Evolutionary conservation across 2,797 vertebrate genomes (phyloP), one percentile per base, ranked within the genome.

Genomic region (Sphenodon punctatus): DNA sequence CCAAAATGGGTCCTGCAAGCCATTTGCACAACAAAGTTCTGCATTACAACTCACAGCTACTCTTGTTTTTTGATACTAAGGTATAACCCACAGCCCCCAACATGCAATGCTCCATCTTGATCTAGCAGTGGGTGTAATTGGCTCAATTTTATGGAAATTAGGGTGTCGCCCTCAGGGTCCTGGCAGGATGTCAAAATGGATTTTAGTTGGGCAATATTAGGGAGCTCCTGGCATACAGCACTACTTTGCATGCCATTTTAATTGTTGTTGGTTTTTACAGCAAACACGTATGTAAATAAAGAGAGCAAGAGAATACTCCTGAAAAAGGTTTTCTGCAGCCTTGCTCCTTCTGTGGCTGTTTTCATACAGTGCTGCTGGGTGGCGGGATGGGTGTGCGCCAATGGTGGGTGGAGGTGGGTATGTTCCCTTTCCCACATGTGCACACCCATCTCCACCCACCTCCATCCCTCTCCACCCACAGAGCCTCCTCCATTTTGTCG

Each of bases 141-240:
- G 30, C 63, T 83, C 75, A 42, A 66, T 80, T 86, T 83, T 73
- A 81, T 41, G 16, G 15, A 84, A 87, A 85, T 2, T 27, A 27
- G 70, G 78, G 80, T 86, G 65, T 82, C 91, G 82, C 86, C 74
- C 51, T 30, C 51, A 41, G 59, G 7, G 32, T 32, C 36, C 61
- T 87, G 89, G 92, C 84, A 93, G 90, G 89, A 63, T 61, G 88
- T 88, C 84, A 92, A 49, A 83, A 55, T 0, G 82, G 87, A 90
- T 91, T 82, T 79, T 65, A 59, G 58, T 91, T 87, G 59, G 22
- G 73, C 89, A 89, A 88, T 39, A 43, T 59, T 85, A 55, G 69
- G 34, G 65, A 89, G 51, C 83, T 87, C 61, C 78, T 82, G 60
- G 9, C 48, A 25, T 22, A 58, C 41, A 82, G 65, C 46, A 72